Conservation (phyloP, 2,113 vertebrate species). For the Xenopus laevis region DNA sequence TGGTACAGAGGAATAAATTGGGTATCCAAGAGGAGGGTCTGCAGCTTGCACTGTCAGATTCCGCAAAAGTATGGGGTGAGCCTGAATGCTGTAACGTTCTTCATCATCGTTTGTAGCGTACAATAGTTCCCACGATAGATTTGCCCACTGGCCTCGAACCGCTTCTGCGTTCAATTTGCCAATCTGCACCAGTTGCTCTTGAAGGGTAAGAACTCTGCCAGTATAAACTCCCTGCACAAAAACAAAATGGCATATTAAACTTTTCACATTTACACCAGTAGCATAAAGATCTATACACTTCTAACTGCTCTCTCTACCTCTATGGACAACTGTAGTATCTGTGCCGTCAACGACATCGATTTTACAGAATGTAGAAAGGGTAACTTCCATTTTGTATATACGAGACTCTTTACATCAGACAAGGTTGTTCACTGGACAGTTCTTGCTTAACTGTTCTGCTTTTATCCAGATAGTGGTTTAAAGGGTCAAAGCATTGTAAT, state of each 20-base stretch:
- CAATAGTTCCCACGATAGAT: conserved; percentile 96
- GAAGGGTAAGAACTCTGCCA: conserved; percentile 85
- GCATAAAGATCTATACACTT: no score
- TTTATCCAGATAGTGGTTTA: no score
- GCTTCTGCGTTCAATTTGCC: conserved; percentile 86
- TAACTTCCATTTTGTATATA: no score
- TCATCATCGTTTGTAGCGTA: conserved; percentile 96
- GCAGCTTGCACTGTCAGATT: conserved; percentile 93
- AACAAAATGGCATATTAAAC: not conserved
- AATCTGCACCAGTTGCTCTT: conserved; percentile 83
- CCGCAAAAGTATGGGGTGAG: conserved; percentile 85
- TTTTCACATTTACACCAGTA: no score
- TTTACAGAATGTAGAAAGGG: no score
- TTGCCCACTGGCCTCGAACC: conserved; percentile 92
- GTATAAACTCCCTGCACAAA: conserved; percentile 85
- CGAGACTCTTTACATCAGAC: no score
- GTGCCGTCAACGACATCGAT: no score
- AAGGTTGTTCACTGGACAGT: no score
- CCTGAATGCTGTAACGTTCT: conserved; percentile 96
- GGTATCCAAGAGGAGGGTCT: conserved; percentile 91
- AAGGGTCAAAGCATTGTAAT: no score
- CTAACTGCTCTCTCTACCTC: no score
- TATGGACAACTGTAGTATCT: no score
- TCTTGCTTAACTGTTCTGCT: no score
- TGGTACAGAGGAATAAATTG: conserved; percentile 85